Evolutionary conservation across 2,797 vertebrate species (phyloP), one percentile per base, ranked within the genome.

Genomic region (Iguana delicatissima): DNA sequence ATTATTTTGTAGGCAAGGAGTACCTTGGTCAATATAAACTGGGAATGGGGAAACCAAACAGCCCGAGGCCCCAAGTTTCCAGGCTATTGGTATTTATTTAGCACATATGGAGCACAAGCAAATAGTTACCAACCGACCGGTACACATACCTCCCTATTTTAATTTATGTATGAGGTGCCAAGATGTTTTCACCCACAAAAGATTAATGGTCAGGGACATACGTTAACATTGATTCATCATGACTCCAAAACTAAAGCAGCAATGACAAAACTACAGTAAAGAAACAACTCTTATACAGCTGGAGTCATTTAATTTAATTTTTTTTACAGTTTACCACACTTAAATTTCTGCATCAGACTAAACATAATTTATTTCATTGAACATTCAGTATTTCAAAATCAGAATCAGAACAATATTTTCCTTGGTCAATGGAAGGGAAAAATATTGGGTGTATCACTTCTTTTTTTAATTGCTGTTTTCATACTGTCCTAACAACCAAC

Each of bases 191-290:
- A 55, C 14, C n/a, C 86, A 84, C 91, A 90, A 95, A 84, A 57
- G 84, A 95, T 91, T 76, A 91, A 77, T 90, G 92, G 93, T 92
- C 92, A 95, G 89, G 73, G 92, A 80, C 93, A 93, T 85, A 92
- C 0, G 80, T 91, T 91, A 22, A 79, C 74, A 87, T 86, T 91
- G 91, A 91, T 89, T 92, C 90, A 46, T 84, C 38, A 57, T 59
- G 86, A 0, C 0, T 92, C 84, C 92, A 92, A 93, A 90, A 94
- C 64, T 0, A 55, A 94, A 91, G 93, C 90, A 95, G 92, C 93
- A 95, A 94, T 92, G 95, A 95, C 91, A 95, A 95, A 0, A 93
- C 82, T 90, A 89, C 86, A 94, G 91, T 92, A 95, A 93, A 95
- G 82, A 94, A 3, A 73, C 90, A 86, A 94, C 95, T 91, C 92